A percentile compares a stretch with the other conserved stretches of the same genome.
Conservation (phyloP, 2,113 vertebrate species). For the Donacobius atricapilla region DNA sequence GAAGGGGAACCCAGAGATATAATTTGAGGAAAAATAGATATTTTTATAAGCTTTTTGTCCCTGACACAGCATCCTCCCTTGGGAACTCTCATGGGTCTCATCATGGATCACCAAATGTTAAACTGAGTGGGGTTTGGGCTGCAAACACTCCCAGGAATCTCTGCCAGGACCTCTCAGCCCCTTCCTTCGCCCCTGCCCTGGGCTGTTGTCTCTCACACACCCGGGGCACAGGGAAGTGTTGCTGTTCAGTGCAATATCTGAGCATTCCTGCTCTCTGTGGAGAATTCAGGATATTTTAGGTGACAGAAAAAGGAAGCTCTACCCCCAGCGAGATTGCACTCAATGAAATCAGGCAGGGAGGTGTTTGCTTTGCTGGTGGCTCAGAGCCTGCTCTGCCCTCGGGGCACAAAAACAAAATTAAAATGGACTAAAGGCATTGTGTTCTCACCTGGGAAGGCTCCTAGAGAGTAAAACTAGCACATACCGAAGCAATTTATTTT, state of each 20-base stretch:
- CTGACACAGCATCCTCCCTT: neutral
- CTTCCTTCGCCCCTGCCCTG: neutral
- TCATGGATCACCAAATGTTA: fast-evolving
- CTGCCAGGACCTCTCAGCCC: neutral
- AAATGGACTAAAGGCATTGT: neutral
- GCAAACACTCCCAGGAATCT: neutral
- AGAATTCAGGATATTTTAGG: neutral
- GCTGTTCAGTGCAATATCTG: neutral
- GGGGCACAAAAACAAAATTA: neutral
- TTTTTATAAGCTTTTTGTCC: neutral
- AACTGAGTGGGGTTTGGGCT: neutral
- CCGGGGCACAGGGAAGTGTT: fast-evolving
- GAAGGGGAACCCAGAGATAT: neutral
- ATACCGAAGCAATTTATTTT: neutral
- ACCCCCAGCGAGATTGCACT: neutral
- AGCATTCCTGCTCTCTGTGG: neutral
- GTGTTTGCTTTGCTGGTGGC: neutral
- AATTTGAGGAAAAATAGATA: neutral
- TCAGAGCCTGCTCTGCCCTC: neutral
- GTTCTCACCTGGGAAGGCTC: neutral
- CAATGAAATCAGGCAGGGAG: neutral
- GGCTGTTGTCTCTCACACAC: neutral
- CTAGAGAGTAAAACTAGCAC: neutral
- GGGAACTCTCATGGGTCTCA: neutral
- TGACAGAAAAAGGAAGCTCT: neutral